Base-by-base conservation (phyloP, 2,888 invertebrate genomes). In the Stratiomys singularior region DNA sequence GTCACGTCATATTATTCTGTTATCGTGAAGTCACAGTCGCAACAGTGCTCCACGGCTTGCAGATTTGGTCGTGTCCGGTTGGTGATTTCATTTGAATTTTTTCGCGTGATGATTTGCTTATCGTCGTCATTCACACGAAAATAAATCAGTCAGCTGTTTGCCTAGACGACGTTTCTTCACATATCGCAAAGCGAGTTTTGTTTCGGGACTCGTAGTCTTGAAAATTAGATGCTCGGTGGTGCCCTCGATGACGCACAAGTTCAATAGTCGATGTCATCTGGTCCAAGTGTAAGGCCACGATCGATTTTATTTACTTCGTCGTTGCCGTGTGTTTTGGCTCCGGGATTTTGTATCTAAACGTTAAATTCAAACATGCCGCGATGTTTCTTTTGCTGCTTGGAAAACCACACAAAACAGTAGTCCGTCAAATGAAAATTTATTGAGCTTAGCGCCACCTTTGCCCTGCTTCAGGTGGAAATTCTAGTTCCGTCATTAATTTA, bases 271-370 rank as follows among this genome's bases (percentile, higher is more conserved):
- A 47, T 25, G 69, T 47, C 15, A 25, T 69, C 47, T 13, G 23
- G 69, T 44, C 30, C 69, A 69, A 69, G 69, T 69, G 46, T 69
- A 69, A 69, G 69, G 69, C 69, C 47, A 47, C 25, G 47, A 66
- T 66, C 37, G 15, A 37, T 66, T 21, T 46, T 69, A 23, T 30
- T 15, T 47, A 66, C 66, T 52, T 18, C 3, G 44, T 44, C 13
- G 13, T 9, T 44, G 44, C 44, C n/a, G 52, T 52, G 52, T 52
- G 52, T 52, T 52, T 52, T 44, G 7, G 52, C 52, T 52, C 52
- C 4, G 15, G 2, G n/a, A 52, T 4, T 18, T 13, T 9, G 52
- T 9, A 52, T 13, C 52, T 13, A 15, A 52, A 18, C 4, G 4
- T 4, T 4, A 52, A 52, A 52, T 4, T 15, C 15, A 52, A 52